Percentiles rank a stretch among this genome's conserved stretches.
Evolutionary conservation across 1,140 invertebrate species (phyloP).

Genomic region (Brachionus rotundiformis): DNA sequence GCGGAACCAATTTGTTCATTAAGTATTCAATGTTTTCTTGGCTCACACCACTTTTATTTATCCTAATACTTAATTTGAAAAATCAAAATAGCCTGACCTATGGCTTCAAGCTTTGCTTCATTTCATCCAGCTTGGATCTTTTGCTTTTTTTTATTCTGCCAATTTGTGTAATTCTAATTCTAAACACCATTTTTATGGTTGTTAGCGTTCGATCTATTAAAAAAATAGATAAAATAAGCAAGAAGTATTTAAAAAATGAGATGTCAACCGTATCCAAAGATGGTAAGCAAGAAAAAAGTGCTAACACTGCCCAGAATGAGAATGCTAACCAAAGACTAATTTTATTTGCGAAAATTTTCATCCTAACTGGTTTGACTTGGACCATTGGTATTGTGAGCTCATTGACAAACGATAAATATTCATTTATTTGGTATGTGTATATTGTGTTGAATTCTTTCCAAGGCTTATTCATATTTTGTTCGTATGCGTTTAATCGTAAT

Average conservation of each 20-base stretch:
- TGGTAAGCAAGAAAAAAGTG: background rate
- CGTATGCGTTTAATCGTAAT: slow-evolving; percentile 10
- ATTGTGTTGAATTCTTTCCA: slow-evolving; percentile 35
- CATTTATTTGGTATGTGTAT: slow-evolving; percentile 3
- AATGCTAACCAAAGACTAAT: slow-evolving; percentile 8
- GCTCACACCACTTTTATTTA: background rate
- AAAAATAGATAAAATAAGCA: background rate
- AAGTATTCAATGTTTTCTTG: background rate
- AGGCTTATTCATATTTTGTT: slow-evolving; percentile 15
- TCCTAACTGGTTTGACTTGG: slow-evolving; percentile 27
- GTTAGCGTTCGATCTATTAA: background rate
- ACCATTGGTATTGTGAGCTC: slow-evolving; percentile 29
- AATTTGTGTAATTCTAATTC: background rate
- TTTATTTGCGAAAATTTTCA: slow-evolving; percentile 13
- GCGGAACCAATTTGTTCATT: background rate
- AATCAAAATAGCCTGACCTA: slow-evolving; percentile 21
- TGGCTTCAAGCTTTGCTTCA: slow-evolving; percentile 12
- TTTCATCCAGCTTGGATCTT: background rate
- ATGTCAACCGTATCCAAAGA: too few relatives aligned
- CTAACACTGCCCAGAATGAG: background rate
- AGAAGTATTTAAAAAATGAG: background rate
- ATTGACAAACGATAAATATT: background rate
- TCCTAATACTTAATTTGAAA: background rate
- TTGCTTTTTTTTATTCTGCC: slow-evolving; percentile 6
- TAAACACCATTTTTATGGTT: background rate